These are phyloP conservation scores for Salmo trutta DNA, from an alignment of 2,797 vertebrate species.

Conservation along the genomic window DNA sequence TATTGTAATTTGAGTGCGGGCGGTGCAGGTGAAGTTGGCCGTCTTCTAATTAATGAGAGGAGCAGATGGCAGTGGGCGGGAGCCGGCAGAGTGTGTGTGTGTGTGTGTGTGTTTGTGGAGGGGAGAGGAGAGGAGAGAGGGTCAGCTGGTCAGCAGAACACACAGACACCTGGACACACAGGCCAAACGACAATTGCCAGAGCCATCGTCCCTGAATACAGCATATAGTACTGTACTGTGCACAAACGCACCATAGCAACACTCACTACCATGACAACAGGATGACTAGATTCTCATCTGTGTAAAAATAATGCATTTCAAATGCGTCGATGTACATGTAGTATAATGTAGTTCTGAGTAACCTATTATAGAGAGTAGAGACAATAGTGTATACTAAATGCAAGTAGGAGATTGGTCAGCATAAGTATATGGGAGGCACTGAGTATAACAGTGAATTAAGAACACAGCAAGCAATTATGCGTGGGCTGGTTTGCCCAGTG, in stretches of 20 bases:
- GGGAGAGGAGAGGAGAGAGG: slow-evolving; percentile 1
- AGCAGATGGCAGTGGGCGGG: slow-evolving; percentile 82
- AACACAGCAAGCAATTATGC: not conserved
- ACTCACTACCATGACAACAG: not conserved
- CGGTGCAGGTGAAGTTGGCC: slow-evolving; percentile 81
- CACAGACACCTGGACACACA: slow-evolving; percentile 68
- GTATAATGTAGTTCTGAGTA: no score
- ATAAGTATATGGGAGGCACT: no score
- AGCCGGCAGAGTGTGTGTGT: slow-evolving; percentile 30
- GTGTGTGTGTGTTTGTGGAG: not conserved
- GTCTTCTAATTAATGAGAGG: slow-evolving; percentile 79
- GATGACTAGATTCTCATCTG: slow-evolving; percentile 1
- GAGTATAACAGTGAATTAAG: no score
- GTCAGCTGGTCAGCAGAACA: slow-evolving; percentile 71
- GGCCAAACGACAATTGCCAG: slow-evolving; percentile 49
- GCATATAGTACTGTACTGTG: no score
- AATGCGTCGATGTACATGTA: not conserved
- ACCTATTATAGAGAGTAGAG: no score
- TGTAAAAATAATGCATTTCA: not conserved
- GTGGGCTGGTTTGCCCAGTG: not conserved
- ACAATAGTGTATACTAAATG: no score
- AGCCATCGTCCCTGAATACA: slow-evolving; percentile 21
- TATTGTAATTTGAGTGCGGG: slow-evolving; percentile 79
- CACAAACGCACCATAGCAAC: not conserved
- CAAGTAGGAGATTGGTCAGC: no score